Base-by-base conservation (phyloP, 92 coral and sea anemone species). In the Zoanthus sansibaricus region DNA sequence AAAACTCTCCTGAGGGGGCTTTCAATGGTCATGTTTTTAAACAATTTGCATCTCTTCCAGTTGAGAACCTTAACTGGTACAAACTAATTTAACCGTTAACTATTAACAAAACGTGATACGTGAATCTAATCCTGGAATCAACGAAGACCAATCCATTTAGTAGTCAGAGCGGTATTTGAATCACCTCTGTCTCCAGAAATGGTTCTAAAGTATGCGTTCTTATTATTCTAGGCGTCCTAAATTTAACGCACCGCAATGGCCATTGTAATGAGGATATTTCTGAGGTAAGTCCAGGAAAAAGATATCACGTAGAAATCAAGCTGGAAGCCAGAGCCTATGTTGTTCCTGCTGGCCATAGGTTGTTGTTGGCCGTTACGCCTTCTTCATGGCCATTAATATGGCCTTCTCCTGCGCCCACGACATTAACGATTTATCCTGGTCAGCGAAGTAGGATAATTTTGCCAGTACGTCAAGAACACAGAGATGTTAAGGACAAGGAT, bases 361-460 rank as follows among this genome's bases (percentile, higher is more conserved):
- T 94, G 21, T 93, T 95, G 32, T 87, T 94, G 66, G 98, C 98
- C 7, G 85, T 94, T 82, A 93, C 98, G 56, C 91, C 95, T 21
- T 88, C 91, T 20, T 91, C 86, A 42, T 94, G 95, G 95, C 98
- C 98, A 9, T 69, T 83, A 7, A 90, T 93, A 18, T 94, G 98
- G 98, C 98, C 95, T 47, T 91, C 98, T 44, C 94, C 98, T 1
- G 82, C 58, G 37, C 87, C 84, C 56, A 82, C 98, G 30, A 58
- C 74, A 71, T 89, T 94, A 32, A 71, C 86, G 2, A 62, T 94
- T 46, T 90, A 90, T 54, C 86, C 91, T 7, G 89, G 93, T 71
- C 75, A 89, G 87, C 67, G 75, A 45, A 90, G 92, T 71, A 88
- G 64, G 47, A 82, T 94, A 16, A 32, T 75, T 16, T 88, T 94